Percentiles rank a stretch among this genome's conserved stretches.
phyloP scores from a whole-genome alignment of 2,113 vertebrate genomes.

The Pelmatolapia mariae region DNA sequence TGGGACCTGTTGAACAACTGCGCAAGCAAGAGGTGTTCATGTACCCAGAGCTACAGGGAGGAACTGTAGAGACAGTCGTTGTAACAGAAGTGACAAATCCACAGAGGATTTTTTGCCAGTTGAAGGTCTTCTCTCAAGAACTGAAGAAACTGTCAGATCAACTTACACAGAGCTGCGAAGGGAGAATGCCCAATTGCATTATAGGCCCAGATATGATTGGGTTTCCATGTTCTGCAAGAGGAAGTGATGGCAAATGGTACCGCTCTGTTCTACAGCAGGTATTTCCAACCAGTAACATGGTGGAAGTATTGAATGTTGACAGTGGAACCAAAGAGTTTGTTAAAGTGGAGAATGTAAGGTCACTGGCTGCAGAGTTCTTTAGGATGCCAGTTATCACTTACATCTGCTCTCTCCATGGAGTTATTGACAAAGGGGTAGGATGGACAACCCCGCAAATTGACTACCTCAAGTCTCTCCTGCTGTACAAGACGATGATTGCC shows the following conservation, averaged over 20 bases:
- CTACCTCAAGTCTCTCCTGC: conserved; percentile 74
- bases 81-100: conserved; percentile 86
- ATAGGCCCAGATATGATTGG: conserved; percentile 71
- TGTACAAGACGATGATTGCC: conserved; percentile 75
- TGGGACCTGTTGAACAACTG: neutral
- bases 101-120: conserved; percentile 81
- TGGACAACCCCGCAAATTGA: conserved; percentile 76
- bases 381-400: conserved; percentile 91
- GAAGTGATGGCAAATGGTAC: conserved; percentile 84
- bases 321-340: conserved; percentile 83
- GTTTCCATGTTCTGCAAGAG: conserved; percentile 81
- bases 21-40: conserved; percentile 71
- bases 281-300: conserved; percentile 58
- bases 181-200: conserved; percentile 26
- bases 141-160: conserved; percentile 77
- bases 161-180: conserved; percentile 68
- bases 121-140: conserved; percentile 84
- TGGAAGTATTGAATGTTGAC: conserved; percentile 85
- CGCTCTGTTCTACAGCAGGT: conserved; percentile 83
- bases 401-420: conserved; percentile 79
- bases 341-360: conserved; percentile 67
- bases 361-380: conserved; percentile 79
- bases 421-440: conserved; percentile 75
- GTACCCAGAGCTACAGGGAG: conserved; percentile 79
- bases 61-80: conserved; percentile 77